phyloP scores from a whole-genome alignment of 2,113 vertebrate genomes.

The Terrapene triunguis region DNA sequence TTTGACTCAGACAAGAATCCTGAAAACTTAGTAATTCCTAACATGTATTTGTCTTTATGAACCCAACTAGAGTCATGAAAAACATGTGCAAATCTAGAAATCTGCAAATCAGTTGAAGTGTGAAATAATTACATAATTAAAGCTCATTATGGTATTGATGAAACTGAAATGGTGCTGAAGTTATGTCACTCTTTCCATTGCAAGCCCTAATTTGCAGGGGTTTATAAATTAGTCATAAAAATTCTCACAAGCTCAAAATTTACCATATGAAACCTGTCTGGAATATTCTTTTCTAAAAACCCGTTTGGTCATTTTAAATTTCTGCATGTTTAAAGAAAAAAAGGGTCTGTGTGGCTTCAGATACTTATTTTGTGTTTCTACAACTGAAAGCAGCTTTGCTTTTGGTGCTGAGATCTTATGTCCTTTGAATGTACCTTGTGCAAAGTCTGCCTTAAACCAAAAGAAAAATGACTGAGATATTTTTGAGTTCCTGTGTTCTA shows the following conservation, averaged over 20 bases:
- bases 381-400: not conserved
- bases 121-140: conserved; percentile 66
- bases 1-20: conserved; percentile 1
- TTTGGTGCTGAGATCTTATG: not conserved
- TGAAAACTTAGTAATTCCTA: conserved; percentile 1
- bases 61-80: conserved; percentile 4
- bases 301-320: not conserved
- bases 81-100: not conserved
- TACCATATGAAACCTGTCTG: not conserved
- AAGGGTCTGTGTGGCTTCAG: not conserved
- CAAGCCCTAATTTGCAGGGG: not conserved
- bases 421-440: not conserved
- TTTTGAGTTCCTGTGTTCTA: not conserved
- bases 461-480: not conserved
- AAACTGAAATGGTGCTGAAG: conserved; percentile 16
- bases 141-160: conserved; percentile 16
- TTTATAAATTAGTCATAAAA: conserved; percentile 9
- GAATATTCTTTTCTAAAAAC: not conserved
- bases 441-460: not conserved
- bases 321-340: not conserved
- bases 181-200: not conserved
- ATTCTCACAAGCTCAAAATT: not conserved
- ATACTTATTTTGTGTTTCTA: not conserved
- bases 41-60: conserved; percentile 17
- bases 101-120: conserved; percentile 56